Evolutionary conservation across 2,888 invertebrate genomes (phyloP).

Genomic region (Cordylochernes scorpioides): DNA sequence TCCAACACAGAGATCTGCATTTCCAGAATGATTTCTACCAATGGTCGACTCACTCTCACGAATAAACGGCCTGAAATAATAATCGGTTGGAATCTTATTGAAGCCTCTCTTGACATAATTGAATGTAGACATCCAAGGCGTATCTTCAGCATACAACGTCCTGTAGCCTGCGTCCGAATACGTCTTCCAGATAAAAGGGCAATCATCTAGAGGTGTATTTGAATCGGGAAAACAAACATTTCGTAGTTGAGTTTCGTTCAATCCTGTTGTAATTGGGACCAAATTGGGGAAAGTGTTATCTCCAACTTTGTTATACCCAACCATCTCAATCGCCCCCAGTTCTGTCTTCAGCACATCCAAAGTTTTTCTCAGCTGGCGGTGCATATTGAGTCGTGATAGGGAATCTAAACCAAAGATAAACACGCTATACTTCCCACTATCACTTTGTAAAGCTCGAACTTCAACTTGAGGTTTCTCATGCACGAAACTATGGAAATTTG

Average conservation of each 20-base stretch:
- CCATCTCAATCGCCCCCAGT: slow-evolving; percentile 36
- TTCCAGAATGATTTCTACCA: slow-evolving; percentile 2
- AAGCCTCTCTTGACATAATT: slow-evolving; percentile 20
- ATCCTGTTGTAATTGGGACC: slow-evolving; percentile 18
- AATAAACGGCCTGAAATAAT: slow-evolving; percentile 20
- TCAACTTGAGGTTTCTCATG: slow-evolving; percentile 7
- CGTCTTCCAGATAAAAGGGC: slow-evolving; percentile 20
- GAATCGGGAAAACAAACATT: slow-evolving; percentile 6
- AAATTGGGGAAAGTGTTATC: slow-evolving; percentile 24
- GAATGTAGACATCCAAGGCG: slow-evolving; percentile 18
- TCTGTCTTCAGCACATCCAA: slow-evolving; percentile 30
- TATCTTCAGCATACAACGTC: slow-evolving; percentile 21
- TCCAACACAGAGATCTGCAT: slow-evolving; percentile 8
- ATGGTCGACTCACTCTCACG: slow-evolving; percentile 17
- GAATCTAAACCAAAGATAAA: slow-evolving; percentile 58
- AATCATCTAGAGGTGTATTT: slow-evolving; percentile 16
- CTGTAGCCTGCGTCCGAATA: slow-evolving; percentile 17
- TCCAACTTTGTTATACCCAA: slow-evolving; percentile 35
- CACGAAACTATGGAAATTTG: slow-evolving; percentile 8
- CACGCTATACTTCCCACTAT: slow-evolving; percentile 22
- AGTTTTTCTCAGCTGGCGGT: slow-evolving; percentile 45
- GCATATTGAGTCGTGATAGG: slow-evolving; percentile 47
- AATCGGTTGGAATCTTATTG: slow-evolving; percentile 18
- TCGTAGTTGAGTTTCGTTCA: slow-evolving; percentile 6
- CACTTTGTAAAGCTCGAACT: slow-evolving; percentile 3